These are phyloP conservation scores for Thera obeliscata DNA, from an alignment of 2,888 invertebrate species.

Conservation along the genomic window DNA sequence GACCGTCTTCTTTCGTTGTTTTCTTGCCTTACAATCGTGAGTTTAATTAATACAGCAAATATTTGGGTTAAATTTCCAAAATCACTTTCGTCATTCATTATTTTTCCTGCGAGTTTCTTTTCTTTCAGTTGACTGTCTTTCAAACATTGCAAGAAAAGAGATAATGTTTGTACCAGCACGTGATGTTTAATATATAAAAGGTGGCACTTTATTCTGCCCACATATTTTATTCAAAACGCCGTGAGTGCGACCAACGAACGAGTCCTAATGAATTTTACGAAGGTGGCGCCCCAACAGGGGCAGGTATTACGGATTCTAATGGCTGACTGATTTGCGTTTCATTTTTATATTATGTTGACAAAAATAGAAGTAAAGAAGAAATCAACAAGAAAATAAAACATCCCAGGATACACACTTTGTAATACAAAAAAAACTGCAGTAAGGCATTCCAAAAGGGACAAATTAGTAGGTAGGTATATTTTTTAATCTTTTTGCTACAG, in stretches of 20 bases:
- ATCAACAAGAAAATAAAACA: constrained; percentile 1
- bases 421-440: neutral
- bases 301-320: constrained; percentile 32
- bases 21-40: no score
- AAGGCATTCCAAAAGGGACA: neutral
- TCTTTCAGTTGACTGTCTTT: neutral
- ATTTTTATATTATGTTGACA: constrained; percentile 12
- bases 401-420: neutral
- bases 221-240: constrained; percentile 76
- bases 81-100: no score
- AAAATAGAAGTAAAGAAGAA: constrained; percentile 1
- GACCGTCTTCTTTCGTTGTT: no score
- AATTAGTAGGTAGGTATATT: neutral
- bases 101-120: no score
- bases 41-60: no score
- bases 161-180: constrained; percentile 72
- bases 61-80: no score
- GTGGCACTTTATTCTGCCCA: constrained; percentile 67
- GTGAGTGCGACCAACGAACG: constrained; percentile 65
- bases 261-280: constrained; percentile 71
- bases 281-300: constrained; percentile 39
- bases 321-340: constrained; percentile 26
- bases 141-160: constrained; percentile 52
- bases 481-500: neutral
- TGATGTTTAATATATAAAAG: constrained; percentile 80